These are phyloP conservation scores for Junonia oenone DNA, from an alignment of 2,888 invertebrate genomes.

Conservation along the genomic window DNA sequence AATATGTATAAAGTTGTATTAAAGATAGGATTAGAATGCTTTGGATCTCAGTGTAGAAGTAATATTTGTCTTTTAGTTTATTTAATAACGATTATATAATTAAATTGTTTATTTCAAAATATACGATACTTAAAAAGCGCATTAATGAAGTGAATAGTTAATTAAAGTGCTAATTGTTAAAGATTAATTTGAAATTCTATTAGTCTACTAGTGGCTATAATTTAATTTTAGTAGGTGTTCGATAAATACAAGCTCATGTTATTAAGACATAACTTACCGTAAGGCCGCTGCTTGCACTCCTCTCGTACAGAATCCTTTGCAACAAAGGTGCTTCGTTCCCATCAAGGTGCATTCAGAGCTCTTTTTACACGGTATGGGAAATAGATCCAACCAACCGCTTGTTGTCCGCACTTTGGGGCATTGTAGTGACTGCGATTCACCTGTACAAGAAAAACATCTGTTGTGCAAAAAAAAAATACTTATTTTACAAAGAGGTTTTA, in stretches of 20 bases:
- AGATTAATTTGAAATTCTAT: too few species aligned
- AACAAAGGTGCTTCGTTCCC: constrained; percentile 77
- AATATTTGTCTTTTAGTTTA: too few species aligned
- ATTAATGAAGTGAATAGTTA: too few species aligned
- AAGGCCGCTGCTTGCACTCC: constrained; percentile 51
- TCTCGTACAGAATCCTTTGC: constrained; percentile 75
- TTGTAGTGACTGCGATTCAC: constrained; percentile 50
- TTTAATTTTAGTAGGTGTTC: not conserved
- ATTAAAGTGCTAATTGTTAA: too few species aligned
- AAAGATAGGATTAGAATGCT: too few species aligned
- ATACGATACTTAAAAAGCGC: too few species aligned
- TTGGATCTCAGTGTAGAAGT: too few species aligned
- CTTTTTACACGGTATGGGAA: constrained; percentile 77
- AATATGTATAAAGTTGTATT: too few species aligned
- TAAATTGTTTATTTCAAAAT: too few species aligned
- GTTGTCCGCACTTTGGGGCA: constrained; percentile 70
- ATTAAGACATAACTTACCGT: constrained; percentile 42
- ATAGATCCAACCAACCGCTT: constrained; percentile 73
- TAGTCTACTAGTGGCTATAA: too few species aligned
- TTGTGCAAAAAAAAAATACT: not conserved
- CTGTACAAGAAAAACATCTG: constrained; percentile 31
- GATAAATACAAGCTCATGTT: not conserved
- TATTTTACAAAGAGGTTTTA: not conserved
- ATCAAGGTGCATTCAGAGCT: constrained; percentile 76
- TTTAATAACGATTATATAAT: too few species aligned